Conservation (phyloP, 2,888 invertebrate species). For the Rapana venosa region DNA sequence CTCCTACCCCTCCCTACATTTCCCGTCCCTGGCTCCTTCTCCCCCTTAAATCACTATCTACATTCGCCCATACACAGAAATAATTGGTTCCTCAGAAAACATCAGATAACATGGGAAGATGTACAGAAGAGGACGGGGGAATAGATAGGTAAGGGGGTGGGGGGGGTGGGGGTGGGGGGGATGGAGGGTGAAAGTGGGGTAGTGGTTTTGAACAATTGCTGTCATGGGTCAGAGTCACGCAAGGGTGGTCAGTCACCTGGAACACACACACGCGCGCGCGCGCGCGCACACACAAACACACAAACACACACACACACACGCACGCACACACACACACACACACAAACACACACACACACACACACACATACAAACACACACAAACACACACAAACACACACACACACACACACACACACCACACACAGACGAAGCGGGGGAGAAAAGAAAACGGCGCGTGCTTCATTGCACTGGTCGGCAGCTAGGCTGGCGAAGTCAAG, state of each 20-base stretch:
- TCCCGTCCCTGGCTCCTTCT: no score
- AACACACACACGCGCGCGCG: background rate
- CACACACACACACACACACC: background rate
- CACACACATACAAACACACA: no score
- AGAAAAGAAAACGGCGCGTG: background rate
- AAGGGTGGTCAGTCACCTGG: no score
- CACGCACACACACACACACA: background rate
- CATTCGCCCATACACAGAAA: no score
- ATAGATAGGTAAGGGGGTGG: background rate
- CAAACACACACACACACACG: background rate
- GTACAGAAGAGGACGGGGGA: background rate
- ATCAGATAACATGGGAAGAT: no score
- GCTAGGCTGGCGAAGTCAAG: constrained; percentile 25
- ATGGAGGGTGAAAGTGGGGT: background rate
- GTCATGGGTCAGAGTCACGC: background rate
- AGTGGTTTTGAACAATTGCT: no score
- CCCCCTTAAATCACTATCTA: no score
- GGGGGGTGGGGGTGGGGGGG: background rate
- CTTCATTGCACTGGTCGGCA: background rate
- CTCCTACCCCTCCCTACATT: no score
- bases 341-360: background rate
- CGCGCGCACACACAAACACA: background rate
- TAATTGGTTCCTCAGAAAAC: no score
- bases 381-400: background rate
- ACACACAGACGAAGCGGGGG: no score